Evolutionary conservation across 92 coral and sea anemone species (phyloP), one percentile per base, ranked within the genome.

Genomic region (Diadumene lineata): DNA sequence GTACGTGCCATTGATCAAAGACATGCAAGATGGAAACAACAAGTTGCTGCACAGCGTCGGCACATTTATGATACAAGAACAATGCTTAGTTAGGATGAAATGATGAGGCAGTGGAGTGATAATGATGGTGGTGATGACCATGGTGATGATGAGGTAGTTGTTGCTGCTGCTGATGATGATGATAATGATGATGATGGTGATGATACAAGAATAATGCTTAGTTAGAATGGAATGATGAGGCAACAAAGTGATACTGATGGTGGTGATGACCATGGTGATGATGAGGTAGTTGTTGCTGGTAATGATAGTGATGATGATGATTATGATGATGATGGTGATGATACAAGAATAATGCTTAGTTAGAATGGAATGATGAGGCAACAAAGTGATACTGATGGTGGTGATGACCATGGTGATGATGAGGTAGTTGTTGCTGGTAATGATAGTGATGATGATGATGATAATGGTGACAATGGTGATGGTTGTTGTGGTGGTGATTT

Each of bases 11-110:
- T 96, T 66, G 99, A 96, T 43, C 84, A 81, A 66, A 75, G 79
- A 60, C 73, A 88, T 82, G 65, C 96, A 11, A 86, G 89, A 75
- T 96, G 99, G 99, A 96, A 92, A 29, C 83, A 60, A 63, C 84
- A 89, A 28, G 96, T 96, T 7, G 92, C 88, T 18, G 92, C 87
- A 44, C 99, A 96, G 50, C 80, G 99, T 48, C 83, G 91, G 31
- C 94, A 92, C 63, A 93, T 96, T 46, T 96, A 96, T 61, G 92
- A 87, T 60, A 70, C 92, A 7, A 85, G 90, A 48, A 78, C 97
- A 24, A 91, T 93, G 93, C 86, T 93, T 24, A 93, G 93, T 71
- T 93, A 87, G 85, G 62, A 22, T 56, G 48, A 31, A 68, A 48
- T 26, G 43, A 62, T 6, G 43, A 62, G 28, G 38, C 11, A 13